Conservation (phyloP, 2,113 vertebrate species). For the Gallinago media region DNA sequence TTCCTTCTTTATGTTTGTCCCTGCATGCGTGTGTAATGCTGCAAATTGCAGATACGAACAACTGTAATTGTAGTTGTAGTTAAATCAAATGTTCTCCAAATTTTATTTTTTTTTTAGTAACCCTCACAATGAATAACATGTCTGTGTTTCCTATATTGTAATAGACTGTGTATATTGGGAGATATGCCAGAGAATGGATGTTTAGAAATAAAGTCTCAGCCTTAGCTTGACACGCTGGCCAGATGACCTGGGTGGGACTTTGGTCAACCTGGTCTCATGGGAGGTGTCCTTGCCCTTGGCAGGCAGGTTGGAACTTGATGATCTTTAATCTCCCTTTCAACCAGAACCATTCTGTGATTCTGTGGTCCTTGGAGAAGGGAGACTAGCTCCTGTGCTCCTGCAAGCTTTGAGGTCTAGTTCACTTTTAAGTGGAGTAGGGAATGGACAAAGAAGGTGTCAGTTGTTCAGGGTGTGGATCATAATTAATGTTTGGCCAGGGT, state of each 20-base stretch:
- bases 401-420: neutral
- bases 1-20: neutral
- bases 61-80: neutral
- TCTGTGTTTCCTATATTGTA: neutral
- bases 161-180: neutral
- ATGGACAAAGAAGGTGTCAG: neutral
- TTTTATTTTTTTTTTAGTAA: neutral
- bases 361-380: neutral
- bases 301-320: no score
- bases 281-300: no score
- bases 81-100: neutral
- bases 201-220: neutral
- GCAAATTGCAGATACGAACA: constrained; percentile 6
- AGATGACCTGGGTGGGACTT: neutral
- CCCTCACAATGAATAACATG: neutral
- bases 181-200: neutral
- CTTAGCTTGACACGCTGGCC: neutral
- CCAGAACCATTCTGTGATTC: no score
- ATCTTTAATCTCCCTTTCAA: no score
- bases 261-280: no score
- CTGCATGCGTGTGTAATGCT: neutral
- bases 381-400: neutral
- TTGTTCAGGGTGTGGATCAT: neutral
- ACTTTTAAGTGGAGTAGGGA: neutral
- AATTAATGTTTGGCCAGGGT: neutral